Percentiles rank a stretch among this genome's conserved stretches.
phyloP scores from a whole-genome alignment of 1,140 invertebrate genomes.

The Euura lappo region DNA sequence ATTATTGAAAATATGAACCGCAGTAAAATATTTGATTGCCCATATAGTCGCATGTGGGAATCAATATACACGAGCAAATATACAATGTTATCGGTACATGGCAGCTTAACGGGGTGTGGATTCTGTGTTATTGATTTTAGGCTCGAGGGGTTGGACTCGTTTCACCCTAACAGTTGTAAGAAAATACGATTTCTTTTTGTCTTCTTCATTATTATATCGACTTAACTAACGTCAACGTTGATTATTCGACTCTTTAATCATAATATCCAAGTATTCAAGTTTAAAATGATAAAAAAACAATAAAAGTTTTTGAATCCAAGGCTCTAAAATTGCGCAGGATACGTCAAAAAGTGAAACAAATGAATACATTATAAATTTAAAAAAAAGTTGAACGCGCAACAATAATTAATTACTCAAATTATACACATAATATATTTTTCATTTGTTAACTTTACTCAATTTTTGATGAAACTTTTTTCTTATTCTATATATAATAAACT shows the following conservation, averaged over 20 bases:
- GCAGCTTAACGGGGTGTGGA: conserved; percentile 2
- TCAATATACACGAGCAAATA: neutral
- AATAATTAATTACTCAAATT: too few species aligned
- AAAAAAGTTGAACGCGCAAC: neutral
- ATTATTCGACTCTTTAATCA: too few species aligned
- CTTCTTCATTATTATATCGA: too few species aligned
- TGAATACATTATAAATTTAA: neutral
- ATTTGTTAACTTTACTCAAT: neutral
- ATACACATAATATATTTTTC: neutral
- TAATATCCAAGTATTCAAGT: too few species aligned
- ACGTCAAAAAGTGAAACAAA: neutral
- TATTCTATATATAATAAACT: neutral
- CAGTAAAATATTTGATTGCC: too few species aligned
- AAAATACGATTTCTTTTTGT: neutral
- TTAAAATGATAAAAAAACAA: too few species aligned
- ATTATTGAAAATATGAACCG: too few species aligned
- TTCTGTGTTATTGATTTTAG: conserved; percentile 4
- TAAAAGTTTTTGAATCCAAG: too few species aligned
- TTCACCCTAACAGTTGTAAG: too few species aligned
- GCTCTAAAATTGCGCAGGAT: too few species aligned
- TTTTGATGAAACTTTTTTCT: neutral
- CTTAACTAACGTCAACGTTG: too few species aligned
- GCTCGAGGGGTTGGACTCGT: neutral
- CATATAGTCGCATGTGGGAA: too few species aligned
- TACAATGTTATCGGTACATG: neutral